Evolutionary conservation across 2,113 vertebrate species (phyloP), one percentile per base, ranked within the genome.

Genomic region (Coreoperca whiteheadi): DNA sequence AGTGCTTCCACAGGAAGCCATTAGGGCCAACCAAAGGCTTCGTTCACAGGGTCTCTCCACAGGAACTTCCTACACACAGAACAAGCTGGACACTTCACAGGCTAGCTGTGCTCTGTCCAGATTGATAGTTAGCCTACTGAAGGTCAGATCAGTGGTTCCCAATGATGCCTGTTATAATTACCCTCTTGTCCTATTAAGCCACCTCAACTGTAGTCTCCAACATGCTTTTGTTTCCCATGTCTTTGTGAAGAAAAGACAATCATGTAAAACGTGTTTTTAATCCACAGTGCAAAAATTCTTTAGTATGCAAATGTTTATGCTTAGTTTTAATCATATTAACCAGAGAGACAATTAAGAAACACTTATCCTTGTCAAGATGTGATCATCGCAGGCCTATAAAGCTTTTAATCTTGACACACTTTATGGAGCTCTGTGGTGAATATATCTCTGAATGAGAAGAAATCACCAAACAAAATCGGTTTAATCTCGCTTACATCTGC

Each of bases 1-100:
- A 71, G 43, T 15, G 61, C 91, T 93, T 92, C 89, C 79, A 86
- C 94, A 94, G 94, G 94, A 95, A 94, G 80, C 84, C 80, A 77
- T 91, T 73, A 70, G 82, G 77, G 79, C 87, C 82, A 70, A 89
- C 79, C 64, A 85, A 87, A 81, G 74, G 69, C 83, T 85, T 64
- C 8, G 66, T 78, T 76, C 79, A 76, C 85, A 79, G 79, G 63
- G 74, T 88, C 79, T 91, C 85, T 89, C 83, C 85, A 89, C 90
- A 89, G 87, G 86, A 93, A 92, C 90, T 93, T 93, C 93, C 92
- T 89, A 80, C 72, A 77, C n/a, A 60, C 64, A 64, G 60, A 78
- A 50, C 57, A 51, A 67, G 53, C 65, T 30, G 72, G 60, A 85
- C 81, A 81, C 81, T 84, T 87, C 71, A 82, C 69, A 82, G 53